Percentiles rank a stretch among this genome's conserved stretches.
These are phyloP conservation scores for Drosophila orena DNA, from an alignment of 1,140 invertebrate genomes.

Conservation along the genomic window DNA sequence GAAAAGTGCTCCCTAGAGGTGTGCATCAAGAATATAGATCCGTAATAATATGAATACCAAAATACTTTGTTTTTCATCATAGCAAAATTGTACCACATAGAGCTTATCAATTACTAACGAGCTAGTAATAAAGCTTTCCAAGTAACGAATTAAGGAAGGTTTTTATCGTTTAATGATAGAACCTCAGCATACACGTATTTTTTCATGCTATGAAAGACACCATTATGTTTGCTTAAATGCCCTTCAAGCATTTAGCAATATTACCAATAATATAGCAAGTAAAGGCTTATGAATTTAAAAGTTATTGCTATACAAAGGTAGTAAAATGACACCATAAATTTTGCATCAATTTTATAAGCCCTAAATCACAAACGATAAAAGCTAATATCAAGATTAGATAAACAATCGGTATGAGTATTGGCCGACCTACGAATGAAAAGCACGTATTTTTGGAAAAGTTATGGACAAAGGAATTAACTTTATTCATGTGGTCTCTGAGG, in stretches of 20 bases:
- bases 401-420: not conserved
- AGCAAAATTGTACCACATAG: not conserved
- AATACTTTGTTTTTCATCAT: not conserved
- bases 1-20: not conserved
- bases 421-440: not conserved
- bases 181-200: too few species aligned
- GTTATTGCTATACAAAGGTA: constrained; percentile 8
- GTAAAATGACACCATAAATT: constrained; percentile 1
- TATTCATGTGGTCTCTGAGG: too few species aligned
- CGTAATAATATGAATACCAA: not conserved
- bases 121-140: too few species aligned
- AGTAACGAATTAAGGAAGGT: too few species aligned
- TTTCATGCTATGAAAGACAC: too few species aligned
- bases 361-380: constrained; percentile 32
- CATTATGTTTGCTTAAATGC: too few species aligned
- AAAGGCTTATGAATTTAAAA: not conserved
- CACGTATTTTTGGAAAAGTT: too few species aligned
- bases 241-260: not conserved
- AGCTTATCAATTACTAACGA: too few species aligned
- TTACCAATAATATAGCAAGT: not conserved
- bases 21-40: not conserved
- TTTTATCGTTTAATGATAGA: too few species aligned
- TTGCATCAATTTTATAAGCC: constrained; percentile 40
- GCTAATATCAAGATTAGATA: not conserved
- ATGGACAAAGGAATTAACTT: too few species aligned